Percentiles rank a stretch among this genome's conserved stretches.
Evolutionary conservation across 2,113 vertebrate species (phyloP).

Genomic region (Macquaria australasica): DNA sequence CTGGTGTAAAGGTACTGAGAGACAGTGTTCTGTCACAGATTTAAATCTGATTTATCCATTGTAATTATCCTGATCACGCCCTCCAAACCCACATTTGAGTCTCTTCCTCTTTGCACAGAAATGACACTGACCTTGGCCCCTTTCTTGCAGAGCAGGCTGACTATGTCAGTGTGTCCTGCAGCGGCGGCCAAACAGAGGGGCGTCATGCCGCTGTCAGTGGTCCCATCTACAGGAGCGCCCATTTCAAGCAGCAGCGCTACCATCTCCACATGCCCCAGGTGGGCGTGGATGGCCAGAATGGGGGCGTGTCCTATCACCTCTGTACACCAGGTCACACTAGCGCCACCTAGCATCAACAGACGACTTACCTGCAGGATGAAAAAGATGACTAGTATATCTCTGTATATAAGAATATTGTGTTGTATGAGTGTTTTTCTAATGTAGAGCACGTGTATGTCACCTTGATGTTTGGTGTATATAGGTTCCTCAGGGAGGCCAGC

Average conservation of each 20-base stretch:
- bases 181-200: conserved; percentile 92
- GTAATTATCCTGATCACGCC: not conserved
- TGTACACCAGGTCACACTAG: conserved; percentile 94
- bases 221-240: conserved; percentile 88
- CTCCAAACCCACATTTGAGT: not conserved
- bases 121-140: conserved; percentile 89
- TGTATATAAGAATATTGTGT: not conserved
- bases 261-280: conserved; percentile 95
- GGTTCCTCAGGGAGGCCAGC: conserved; percentile 94
- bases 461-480: conserved; percentile 99
- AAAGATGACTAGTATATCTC: not conserved
- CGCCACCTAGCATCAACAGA: conserved; percentile 94
- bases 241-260: conserved; percentile 92
- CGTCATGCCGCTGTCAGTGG: conserved; percentile 91
- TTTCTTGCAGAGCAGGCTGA: conserved; percentile 91
- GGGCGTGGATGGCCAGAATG: conserved; percentile 92
- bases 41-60: conserved; percentile 12
- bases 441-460: conserved; percentile 74
- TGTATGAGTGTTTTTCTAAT: not conserved
- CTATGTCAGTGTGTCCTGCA: conserved; percentile 89
- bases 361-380: conserved; percentile 91
- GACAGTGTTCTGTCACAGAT: conserved; percentile 18
- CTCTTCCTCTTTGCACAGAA: not conserved
- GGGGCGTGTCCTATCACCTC: conserved; percentile 96
- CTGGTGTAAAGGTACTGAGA: conserved; percentile 24